Base-by-base conservation (phyloP, 92 coral and sea anemone species). In the Heteractis magnifica region DNA sequence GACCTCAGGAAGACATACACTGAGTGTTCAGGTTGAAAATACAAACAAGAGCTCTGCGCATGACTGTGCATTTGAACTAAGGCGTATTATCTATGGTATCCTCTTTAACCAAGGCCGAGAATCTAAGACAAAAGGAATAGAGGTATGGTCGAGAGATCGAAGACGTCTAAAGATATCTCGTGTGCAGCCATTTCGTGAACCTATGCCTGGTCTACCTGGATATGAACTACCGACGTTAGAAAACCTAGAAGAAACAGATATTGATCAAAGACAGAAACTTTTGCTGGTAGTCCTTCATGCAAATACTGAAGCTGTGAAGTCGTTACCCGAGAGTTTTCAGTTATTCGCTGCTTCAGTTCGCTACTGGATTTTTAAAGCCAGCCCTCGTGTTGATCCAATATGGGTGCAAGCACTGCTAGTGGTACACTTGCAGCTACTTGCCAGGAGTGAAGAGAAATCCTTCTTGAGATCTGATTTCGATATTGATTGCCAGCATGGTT, bases 21-120 rank as follows among this genome's bases (percentile, higher is more conserved):
- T 94, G 11, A 64, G 86, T 60, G 71, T 80, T 49, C 93, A 92
- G 64, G 94, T 89, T 64, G 98, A 95, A 75, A 85, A 92, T 77
- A 34, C 86, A 51, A 72, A 58, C 13, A 87, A 91, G 76, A 53
- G 78, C 59, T 93, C 98, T 0, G 89, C 98, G 16, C 84, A 92
- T 56, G 64, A 65, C 44, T 93, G 93, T 73, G 85, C 94, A 8
- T 16, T 34, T 56, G 76, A 77, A 68, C 83, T 95, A 12, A 86
- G 98, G 75, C 86, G 81, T 72, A 48, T 88, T 51, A 72, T 82
- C 49, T 93, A 95, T 84, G 90, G 84, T 4, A 72, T 93, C 20
- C 65, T 91, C 20, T 80, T 56, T 20, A 64, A 26, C 34, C 13
- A 55, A 78, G 11, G 48, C 68, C 62, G 26, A 53, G 70, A 78